Conservation (phyloP, 2,113 vertebrate species). For the Actinemys pallida region DNA sequence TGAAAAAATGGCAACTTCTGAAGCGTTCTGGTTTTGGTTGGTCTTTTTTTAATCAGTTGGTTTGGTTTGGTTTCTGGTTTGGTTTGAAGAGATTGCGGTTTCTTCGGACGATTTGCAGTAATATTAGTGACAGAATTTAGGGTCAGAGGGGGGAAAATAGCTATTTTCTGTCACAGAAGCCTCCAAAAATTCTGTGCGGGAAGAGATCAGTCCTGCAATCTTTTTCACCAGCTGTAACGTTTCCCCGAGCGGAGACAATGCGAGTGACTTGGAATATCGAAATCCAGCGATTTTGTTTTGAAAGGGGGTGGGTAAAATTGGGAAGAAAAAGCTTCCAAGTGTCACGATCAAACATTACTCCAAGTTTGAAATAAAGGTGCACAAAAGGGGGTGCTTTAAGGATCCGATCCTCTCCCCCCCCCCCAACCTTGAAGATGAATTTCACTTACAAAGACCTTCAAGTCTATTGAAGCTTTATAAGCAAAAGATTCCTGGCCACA, state of each 20-base stretch:
- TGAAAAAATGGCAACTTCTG: background rate
- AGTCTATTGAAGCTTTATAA: slow-evolving; percentile 83
- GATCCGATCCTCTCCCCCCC: background rate
- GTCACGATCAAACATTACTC: slow-evolving; percentile 47
- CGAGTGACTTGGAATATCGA: rapidly evolving
- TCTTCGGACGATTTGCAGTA: background rate
- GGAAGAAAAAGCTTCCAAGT: background rate
- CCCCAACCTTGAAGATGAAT: slow-evolving; percentile 93
- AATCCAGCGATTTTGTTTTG: background rate
- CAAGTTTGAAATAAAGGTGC: slow-evolving; percentile 65
- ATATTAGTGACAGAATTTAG: rapidly evolving
- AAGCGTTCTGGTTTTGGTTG: rapidly evolving
- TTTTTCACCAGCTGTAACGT: background rate
- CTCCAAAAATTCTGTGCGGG: rapidly evolving
- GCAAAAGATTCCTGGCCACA: slow-evolving; percentile 81
- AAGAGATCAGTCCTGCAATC: background rate
- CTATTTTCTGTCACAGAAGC: rapidly evolving
- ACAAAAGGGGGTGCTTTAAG: slow-evolving; percentile 59
- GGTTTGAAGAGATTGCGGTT: rapidly evolving
- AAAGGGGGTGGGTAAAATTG: background rate
- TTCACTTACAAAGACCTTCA: slow-evolving; percentile 82
- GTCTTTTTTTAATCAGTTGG: background rate
- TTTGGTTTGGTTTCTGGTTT: background rate
- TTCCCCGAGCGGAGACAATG: background rate
- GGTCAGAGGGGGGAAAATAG: rapidly evolving